Base-by-base conservation (phyloP, 2,888 invertebrate genomes). In the Tenthredo livida region DNA sequence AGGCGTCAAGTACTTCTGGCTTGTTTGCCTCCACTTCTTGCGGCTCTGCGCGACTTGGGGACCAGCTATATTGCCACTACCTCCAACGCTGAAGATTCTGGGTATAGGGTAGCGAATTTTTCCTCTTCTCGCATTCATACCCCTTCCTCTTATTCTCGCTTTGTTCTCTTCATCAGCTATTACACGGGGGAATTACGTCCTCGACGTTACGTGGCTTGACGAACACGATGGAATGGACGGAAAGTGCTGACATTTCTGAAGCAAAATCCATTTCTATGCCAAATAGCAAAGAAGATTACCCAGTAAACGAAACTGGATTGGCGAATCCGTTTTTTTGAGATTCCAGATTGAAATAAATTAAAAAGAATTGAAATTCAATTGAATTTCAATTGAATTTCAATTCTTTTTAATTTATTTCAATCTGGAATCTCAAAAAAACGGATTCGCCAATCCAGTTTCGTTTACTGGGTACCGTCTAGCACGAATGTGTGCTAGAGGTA, bases 171-270 rank as follows among this genome's bases (percentile, higher is more conserved):
- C n/a, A n/a, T 37, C 12, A 43, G 58, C 10, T 47, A 40, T 78
- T 47, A 50, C 78, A 43, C n/a, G 54, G 50, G 40, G 65, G 61
- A 75, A 84, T 84, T 75, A 21, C 75, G 61, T 78, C 70, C 83
- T 47, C 75, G 58, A 17, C n/a, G 25, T 58, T 65, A 67, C 83
- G 70, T 61, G 82, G 85, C 72, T 84, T 70, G 4, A 73, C 25
- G 70, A 47, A 72, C 25, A 84, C 77, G 82, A 65, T 83, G 84
- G 54, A 86, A 85, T 50, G 72, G 40, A 77, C 84, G n/a, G n/a
- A 86, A 78, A 75, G 17, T 58, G 33, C 61, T 43, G 40, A 25
- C 1, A 40, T 73, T 21, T 73, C 43, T 21, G 10, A 43, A 12
- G 21, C 12, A 15, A 12, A 73, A 73, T 73, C 6, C 33, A 33